Evolutionary conservation across 2,113 vertebrate species (phyloP).

Genomic region (Lathamus discolor): DNA sequence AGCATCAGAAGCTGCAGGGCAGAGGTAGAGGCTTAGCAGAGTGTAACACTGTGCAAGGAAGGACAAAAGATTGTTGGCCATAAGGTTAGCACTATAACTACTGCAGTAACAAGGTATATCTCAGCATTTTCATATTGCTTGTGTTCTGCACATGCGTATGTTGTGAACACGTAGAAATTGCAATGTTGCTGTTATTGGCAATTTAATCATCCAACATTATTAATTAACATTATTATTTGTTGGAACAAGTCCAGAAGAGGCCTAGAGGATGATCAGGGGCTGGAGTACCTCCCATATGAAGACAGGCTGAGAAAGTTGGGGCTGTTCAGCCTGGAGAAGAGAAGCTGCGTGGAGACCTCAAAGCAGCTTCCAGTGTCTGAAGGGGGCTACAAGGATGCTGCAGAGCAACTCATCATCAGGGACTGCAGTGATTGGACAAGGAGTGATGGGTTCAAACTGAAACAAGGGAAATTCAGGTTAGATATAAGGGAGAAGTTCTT

Average conservation of each 20-base stretch:
- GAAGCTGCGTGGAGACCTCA: neutral
- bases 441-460: neutral
- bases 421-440: neutral
- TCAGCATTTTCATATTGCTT: accelerated
- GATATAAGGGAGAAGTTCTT: neutral
- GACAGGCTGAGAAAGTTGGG: neutral
- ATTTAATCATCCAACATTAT: neutral
- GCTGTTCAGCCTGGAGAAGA: neutral
- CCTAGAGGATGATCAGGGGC: neutral
- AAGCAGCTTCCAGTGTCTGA: neutral
- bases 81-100: neutral
- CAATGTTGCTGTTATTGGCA: accelerated
- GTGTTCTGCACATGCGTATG: accelerated
- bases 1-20: accelerated
- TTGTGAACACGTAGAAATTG: neutral
- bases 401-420: neutral
- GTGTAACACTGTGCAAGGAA: neutral
- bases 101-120: too few species aligned
- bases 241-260: neutral
- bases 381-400: neutral
- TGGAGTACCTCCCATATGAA: neutral
- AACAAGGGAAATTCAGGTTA: neutral
- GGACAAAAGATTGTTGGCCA: neutral
- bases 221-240: neutral
- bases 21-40: neutral